Evolutionary conservation across 2,888 invertebrate genomes (phyloP).

Genomic region (Ashinkailepas kermadecensis): DNA sequence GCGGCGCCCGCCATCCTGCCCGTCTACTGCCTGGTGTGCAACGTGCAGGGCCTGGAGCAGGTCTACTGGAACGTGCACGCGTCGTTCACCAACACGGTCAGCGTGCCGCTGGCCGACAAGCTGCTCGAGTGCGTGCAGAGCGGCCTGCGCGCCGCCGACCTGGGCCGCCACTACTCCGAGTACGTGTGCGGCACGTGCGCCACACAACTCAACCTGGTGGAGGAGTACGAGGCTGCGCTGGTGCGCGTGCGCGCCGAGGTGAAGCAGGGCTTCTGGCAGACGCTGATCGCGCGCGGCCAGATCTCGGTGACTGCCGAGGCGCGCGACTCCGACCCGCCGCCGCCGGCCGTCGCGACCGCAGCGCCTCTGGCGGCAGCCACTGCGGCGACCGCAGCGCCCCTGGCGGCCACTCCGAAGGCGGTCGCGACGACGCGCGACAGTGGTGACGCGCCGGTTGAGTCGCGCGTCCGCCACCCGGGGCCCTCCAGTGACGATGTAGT

Average conservation of each 20-base stretch:
- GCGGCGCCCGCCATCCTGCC: not conserved
- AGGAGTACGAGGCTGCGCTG: slow-evolving; percentile 6
- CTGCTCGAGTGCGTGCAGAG: slow-evolving; percentile 5
- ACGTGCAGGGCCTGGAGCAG: not conserved
- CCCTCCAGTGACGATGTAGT: no score
- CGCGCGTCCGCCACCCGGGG: no score
- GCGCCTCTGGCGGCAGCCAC: not conserved
- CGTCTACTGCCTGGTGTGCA: slow-evolving; percentile 2
- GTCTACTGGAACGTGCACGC: slow-evolving; percentile 14
- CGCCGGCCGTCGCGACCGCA: not conserved
- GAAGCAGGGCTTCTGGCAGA: slow-evolving; percentile 14
- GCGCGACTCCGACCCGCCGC: no score
- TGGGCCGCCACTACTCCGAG: slow-evolving; percentile 2
- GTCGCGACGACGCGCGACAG: not conserved
- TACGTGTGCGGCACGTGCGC: slow-evolving; percentile 3
- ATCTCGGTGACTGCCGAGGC: not conserved
- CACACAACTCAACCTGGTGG: not conserved
- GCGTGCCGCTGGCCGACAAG: not conserved
- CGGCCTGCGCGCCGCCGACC: not conserved
- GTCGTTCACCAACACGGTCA: not conserved
- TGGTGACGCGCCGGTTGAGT: no score
- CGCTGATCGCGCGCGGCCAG: slow-evolving; percentile 12
- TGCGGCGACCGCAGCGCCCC: not conserved
- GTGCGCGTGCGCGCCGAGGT: not conserved
- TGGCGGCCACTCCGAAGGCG: not conserved